Conservation (phyloP, 2,797 vertebrate species). For the Acipenser ruthenus region DNA sequence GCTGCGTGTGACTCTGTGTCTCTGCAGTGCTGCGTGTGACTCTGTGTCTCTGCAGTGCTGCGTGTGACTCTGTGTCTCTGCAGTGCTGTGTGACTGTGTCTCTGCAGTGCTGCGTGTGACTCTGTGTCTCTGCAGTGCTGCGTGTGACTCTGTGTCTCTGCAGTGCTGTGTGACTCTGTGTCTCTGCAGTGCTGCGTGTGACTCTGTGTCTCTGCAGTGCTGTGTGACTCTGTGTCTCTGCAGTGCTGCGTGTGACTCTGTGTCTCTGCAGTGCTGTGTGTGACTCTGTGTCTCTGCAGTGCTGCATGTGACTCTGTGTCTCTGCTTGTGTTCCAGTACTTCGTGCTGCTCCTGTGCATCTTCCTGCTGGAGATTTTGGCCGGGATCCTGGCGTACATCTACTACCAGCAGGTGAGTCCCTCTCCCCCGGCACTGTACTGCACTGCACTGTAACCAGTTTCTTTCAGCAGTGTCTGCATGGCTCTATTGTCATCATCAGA, state of each 20-base stretch:
- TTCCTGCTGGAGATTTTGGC: slow-evolving; percentile 90
- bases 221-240: no score
- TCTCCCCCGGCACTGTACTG: neutral
- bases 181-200: slow-evolving; percentile 17
- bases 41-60: no score
- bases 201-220: neutral
- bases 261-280: no score
- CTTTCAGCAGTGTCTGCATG: neutral
- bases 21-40: neutral
- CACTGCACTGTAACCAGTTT: neutral
- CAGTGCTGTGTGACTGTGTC: neutral
- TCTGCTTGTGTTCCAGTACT: slow-evolving; percentile 59
- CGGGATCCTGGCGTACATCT: slow-evolving; percentile 82
- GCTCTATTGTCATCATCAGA: no score
- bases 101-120: slow-evolving; percentile 32
- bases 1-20: neutral
- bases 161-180: slow-evolving; percentile 27
- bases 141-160: slow-evolving; percentile 29
- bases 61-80: no score
- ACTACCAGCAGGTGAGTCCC: slow-evolving; percentile 79
- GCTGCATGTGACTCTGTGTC: slow-evolving; percentile 27
- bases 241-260: no score
- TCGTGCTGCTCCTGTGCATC: slow-evolving; percentile 77
- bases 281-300: slow-evolving; percentile 15
- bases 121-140: slow-evolving; percentile 28